Base-by-base conservation (phyloP, 2,797 vertebrate genomes). In the Botia kubotai region DNA sequence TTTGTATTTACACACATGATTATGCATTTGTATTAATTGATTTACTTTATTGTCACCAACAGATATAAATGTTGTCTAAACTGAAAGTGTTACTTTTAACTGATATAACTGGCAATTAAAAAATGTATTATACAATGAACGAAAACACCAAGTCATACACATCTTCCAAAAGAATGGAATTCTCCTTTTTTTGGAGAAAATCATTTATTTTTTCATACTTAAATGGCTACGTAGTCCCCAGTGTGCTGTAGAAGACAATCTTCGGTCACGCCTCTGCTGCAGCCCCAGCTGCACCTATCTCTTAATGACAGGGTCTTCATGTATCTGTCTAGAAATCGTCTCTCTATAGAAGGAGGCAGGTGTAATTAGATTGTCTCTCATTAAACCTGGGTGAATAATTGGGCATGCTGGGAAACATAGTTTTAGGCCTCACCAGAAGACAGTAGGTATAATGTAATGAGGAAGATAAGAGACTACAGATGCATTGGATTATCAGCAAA, bases 341-440 rank as follows among this genome's bases (percentile, higher is more conserved):
- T 23, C 19, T 63, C 79, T 89, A 83, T 82, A 72, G 80, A 68
- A 83, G 80, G 80, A 55, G 80, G 79, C 75, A 77, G 58, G 43
- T 84, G 75, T 87, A 81, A 86, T 87, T 79, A 77, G 48, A 84
- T 89, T 85, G 81, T 80, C 79, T 53, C 82, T 78, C 80, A 43
- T 87, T 78, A 55, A 68, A 84, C 52, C 76, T 85, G 39, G 13
- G 29, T 55, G 86, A 87, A 89, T 89, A 86, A 90, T 80, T 78
- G 66, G 65, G 80, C 71, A 84, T 89, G 89, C 90, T 90, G 85
- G 87, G 89, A 92, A 90, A 84, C 16, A 67, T 77, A 74, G 77
- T 83, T 75, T 36, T 66, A 14, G 62, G 66, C 29, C 81, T 73
- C 53, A 33, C 39, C 50, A 72, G 79, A 69, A 87, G 82, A 77